These are phyloP conservation scores for Plumapathes pennacea DNA, from an alignment of 92 coral and sea anemone species.

Conservation along the genomic window DNA sequence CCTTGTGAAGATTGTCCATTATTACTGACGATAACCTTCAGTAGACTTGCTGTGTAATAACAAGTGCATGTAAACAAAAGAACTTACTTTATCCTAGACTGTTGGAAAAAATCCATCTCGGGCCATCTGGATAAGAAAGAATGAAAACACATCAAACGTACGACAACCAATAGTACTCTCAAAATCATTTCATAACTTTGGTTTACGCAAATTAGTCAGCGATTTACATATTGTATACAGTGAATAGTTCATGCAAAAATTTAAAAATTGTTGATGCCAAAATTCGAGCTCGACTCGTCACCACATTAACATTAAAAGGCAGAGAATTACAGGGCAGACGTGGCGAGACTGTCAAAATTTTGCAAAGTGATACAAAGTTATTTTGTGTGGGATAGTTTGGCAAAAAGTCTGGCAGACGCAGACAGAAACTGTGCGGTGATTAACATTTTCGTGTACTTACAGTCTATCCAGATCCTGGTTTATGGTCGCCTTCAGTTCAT, in stretches of 20 bases:
- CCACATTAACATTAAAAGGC: neutral
- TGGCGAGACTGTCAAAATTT: too few species aligned
- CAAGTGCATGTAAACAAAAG: too few species aligned
- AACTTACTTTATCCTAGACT: constrained; percentile 81
- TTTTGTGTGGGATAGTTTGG: too few species aligned
- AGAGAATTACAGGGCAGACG: too few species aligned
- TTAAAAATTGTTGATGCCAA: too few species aligned
- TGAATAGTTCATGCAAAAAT: neutral
- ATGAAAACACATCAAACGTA: neutral
- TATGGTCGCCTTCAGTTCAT: constrained; percentile 78
- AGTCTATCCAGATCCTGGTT: constrained; percentile 93
- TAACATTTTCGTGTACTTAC: constrained; percentile 57
- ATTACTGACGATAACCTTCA: too few species aligned
- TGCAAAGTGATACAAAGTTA: too few species aligned
- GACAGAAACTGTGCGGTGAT: too few species aligned
- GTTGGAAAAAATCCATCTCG: constrained; percentile 84
- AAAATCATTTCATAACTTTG: too few species aligned
- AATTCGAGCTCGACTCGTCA: neutral
- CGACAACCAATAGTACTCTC: neutral
- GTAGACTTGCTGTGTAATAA: too few species aligned
- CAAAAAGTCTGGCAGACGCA: too few species aligned
- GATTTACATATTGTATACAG: neutral
- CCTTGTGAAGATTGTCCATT: too few species aligned
- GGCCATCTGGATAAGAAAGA: constrained; percentile 82
- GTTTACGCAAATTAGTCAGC: neutral